These are phyloP conservation scores for Knipowitschia caucasica DNA, from an alignment of 2,797 vertebrate genomes.

Conservation along the genomic window DNA sequence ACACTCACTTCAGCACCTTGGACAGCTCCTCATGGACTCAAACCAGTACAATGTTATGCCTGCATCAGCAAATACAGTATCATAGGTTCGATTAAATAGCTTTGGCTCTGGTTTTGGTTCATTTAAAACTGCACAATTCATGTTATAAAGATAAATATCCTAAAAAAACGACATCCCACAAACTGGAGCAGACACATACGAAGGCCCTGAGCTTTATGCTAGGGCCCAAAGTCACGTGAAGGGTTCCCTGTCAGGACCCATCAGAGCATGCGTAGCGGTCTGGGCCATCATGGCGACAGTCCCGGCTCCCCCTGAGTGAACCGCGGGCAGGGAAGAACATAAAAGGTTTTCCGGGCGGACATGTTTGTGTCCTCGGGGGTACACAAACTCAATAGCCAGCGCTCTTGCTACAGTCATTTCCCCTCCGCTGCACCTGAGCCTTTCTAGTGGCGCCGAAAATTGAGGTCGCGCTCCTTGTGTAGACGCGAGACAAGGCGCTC, in stretches of 20 bases:
- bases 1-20: too few relatives aligned
- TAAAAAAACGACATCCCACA: too few relatives aligned
- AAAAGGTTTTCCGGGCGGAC: constrained; percentile 62
- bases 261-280: constrained; percentile 43
- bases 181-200: constrained; percentile 1
- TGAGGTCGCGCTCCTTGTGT: constrained; percentile 65
- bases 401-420: constrained; percentile 45
- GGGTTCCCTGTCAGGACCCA: constrained; percentile 40
- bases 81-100: too few relatives aligned
- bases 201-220: constrained; percentile 5
- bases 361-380: constrained; percentile 57
- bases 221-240: constrained; percentile 16
- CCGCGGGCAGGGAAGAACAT: constrained; percentile 57
- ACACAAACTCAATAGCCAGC: constrained; percentile 62
- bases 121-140: too few relatives aligned
- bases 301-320: constrained; percentile 48
- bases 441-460: constrained; percentile 63
- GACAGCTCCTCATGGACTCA: too few relatives aligned
- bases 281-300: constrained; percentile 27
- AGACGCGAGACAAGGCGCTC: constrained; percentile 52
- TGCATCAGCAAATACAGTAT: too few relatives aligned
- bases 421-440: constrained; percentile 59
- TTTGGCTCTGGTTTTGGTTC: too few relatives aligned
- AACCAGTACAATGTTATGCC: too few relatives aligned
- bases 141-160: too few relatives aligned